Evolutionary conservation across 2,888 invertebrate genomes (phyloP).

Genomic region (Macaria liturata): DNA sequence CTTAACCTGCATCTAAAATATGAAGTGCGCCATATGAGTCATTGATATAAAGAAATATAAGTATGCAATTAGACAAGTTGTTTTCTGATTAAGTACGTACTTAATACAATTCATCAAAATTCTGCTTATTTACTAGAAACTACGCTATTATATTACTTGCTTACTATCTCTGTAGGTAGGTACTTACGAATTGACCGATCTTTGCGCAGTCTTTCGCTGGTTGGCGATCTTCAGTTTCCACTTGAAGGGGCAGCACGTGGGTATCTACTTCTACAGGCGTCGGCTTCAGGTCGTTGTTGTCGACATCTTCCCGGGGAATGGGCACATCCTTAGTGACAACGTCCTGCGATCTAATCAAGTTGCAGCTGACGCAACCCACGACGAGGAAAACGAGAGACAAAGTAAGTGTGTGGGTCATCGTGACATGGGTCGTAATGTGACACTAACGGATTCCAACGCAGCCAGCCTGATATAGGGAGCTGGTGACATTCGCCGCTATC

Average conservation of each 20-base stretch:
- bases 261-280: constrained; percentile 2
- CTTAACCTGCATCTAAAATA: too few species aligned
- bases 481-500: constrained; percentile 16
- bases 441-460: constrained; percentile 21
- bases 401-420: constrained; percentile 36
- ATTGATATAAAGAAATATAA: too few species aligned
- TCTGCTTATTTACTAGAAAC: too few species aligned
- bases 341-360: constrained; percentile 41
- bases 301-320: constrained; percentile 25
- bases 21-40: too few species aligned
- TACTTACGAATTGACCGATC: constrained; percentile 64
- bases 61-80: too few species aligned
- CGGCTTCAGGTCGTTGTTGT: constrained; percentile 16
- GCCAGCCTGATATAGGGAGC: constrained; percentile 28
- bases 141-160: too few species aligned
- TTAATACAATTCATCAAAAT: too few species aligned
- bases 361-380: constrained; percentile 44
- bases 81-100: too few species aligned
- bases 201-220: constrained; percentile 45
- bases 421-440: constrained; percentile 19
- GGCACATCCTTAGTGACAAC: constrained; percentile 33
- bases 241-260: constrained; percentile 8
- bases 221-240: neutral
- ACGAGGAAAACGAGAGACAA: constrained; percentile 38
- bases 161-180: neutral